phyloP scores from a whole-genome alignment of 2,888 invertebrate species.

The Ochropleura leucogaster region DNA sequence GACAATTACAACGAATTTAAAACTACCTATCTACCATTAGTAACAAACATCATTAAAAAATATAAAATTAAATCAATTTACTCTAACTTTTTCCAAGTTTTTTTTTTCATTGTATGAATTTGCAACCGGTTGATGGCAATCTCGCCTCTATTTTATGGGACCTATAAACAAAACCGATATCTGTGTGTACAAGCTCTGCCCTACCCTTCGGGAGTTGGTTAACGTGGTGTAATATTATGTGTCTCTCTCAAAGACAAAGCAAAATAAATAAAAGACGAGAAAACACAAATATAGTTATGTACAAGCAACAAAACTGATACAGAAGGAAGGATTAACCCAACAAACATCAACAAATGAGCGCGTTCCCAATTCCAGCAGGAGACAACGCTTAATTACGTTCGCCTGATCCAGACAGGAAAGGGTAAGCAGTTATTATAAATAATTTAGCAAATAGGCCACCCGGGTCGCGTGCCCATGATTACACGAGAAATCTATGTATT shows the following conservation, averaged over 20 bases:
- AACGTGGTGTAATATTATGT: neutral
- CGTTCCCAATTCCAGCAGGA: conserved; percentile 70
- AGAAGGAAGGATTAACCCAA: conserved; percentile 59
- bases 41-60: neutral
- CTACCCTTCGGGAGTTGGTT: too few species aligned
- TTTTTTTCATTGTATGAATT: too few species aligned
- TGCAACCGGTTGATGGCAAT: too few species aligned
- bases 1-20: neutral
- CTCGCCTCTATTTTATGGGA: too few species aligned
- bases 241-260: conserved; percentile 1
- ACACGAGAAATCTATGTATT: conserved; percentile 61
- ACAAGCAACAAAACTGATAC: conserved; percentile 33
- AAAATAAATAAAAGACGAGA: conserved; percentile 25
- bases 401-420: conserved; percentile 75
- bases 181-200: too few species aligned
- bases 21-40: neutral
- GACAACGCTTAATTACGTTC: conserved; percentile 78
- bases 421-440: conserved; percentile 78
- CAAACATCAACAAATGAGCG: conserved; percentile 65
- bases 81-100: too few species aligned
- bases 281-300: conserved; percentile 30
- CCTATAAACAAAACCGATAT: too few species aligned
- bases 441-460: conserved; percentile 73
- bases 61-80: too few species aligned
- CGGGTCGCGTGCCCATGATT: conserved; percentile 58